These are phyloP conservation scores for Prietella phreatophila DNA, from an alignment of 2,113 vertebrate species.

Conservation along the genomic window DNA sequence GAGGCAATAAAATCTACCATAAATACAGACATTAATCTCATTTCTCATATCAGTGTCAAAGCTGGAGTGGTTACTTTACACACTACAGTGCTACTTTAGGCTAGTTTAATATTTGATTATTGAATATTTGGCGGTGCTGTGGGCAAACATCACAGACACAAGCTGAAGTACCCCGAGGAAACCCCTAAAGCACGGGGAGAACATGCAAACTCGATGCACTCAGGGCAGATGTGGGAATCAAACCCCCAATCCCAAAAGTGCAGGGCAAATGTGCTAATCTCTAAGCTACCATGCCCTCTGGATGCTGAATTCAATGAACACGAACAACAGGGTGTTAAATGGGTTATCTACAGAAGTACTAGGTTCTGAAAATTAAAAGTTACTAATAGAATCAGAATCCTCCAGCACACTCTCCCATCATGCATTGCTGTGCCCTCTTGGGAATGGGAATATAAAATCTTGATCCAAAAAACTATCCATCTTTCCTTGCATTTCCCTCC, in stretches of 20 bases:
- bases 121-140: neutral
- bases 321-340: constrained; percentile 18
- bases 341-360: constrained; percentile 17
- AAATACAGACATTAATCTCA: constrained; percentile 6
- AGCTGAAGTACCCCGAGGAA: no score
- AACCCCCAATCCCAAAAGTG: no score
- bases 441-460: constrained; percentile 23
- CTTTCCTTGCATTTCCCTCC: neutral
- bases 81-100: constrained; percentile 5
- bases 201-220: no score
- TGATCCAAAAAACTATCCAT: constrained; percentile 10
- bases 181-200: no score
- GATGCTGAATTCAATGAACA: neutral
- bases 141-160: neutral
- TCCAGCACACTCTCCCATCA: constrained; percentile 36
- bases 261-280: no score
- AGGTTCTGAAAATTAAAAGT: constrained; percentile 28
- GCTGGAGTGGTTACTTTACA: neutral
- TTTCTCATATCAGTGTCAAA: neutral
- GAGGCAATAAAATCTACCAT: constrained; percentile 3
- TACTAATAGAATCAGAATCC: constrained; percentile 32
- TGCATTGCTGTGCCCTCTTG: constrained; percentile 23
- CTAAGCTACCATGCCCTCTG: no score
- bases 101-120: constrained; percentile 21
- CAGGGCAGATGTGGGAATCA: no score